phyloP scores from a whole-genome alignment of 1,140 invertebrate species.

The Hylyphantes graminicola region DNA sequence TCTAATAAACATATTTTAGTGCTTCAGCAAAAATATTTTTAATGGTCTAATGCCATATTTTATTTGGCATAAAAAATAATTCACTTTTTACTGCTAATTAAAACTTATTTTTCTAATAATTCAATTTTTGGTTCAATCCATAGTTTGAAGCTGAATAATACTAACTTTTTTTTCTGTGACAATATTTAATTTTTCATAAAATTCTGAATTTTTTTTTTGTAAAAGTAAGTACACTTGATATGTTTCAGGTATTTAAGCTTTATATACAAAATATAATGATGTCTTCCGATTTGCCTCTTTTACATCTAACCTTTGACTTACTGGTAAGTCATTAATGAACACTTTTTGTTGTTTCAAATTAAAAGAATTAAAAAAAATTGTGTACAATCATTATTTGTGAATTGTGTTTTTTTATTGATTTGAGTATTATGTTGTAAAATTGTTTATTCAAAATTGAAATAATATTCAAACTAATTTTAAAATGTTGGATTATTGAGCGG shows the following conservation, averaged over 20 bases:
- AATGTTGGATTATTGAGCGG: too few species aligned
- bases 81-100: neutral
- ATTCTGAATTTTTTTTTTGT: neutral
- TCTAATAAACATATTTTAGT: neutral
- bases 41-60: neutral
- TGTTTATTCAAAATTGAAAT: too few species aligned
- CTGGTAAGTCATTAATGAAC: slow-evolving; percentile 16
- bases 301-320: slow-evolving; percentile 56
- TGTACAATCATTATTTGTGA: neutral
- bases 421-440: neutral
- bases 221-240: neutral
- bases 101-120: too few species aligned
- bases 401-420: neutral
- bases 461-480: too few species aligned
- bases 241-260: slow-evolving; percentile 48
- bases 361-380: slow-evolving; percentile 7
- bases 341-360: neutral
- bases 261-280: slow-evolving; percentile 24
- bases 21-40: neutral
- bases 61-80: neutral
- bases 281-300: slow-evolving; percentile 14
- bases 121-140: too few species aligned
- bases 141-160: neutral
- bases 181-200: neutral
- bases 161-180: neutral